Percentiles rank a stretch among this genome's conserved stretches.
Conservation (phyloP, 2,113 vertebrate genomes). For the Zapornia atra region DNA sequence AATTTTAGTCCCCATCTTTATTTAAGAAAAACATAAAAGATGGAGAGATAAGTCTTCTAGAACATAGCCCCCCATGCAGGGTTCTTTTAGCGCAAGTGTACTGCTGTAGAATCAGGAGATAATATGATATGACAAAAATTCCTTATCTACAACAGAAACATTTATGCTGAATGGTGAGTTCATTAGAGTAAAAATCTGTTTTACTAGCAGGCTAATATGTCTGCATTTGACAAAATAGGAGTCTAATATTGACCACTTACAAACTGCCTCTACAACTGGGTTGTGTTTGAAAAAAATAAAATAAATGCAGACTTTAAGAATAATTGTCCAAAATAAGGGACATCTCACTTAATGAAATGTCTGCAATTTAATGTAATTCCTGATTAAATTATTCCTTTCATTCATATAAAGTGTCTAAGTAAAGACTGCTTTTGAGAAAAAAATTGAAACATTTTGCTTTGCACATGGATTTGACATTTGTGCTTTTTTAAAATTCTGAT, state of each 20-base stretch:
- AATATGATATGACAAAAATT: background rate
- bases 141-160: background rate
- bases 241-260: background rate
- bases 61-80: background rate
- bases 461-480: background rate
- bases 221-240: background rate
- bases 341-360: background rate
- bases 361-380: background rate
- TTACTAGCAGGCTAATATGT: background rate
- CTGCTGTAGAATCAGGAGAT: background rate
- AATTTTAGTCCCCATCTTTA: accelerated
- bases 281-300: background rate
- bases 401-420: background rate
- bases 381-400: background rate
- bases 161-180: background rate
- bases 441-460: background rate
- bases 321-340: background rate
- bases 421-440: background rate
- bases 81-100: background rate
- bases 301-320: background rate
- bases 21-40: background rate
- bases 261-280: background rate
- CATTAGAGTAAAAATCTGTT: background rate
- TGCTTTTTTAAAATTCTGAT: background rate
- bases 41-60: background rate